Conservation (phyloP, 2,888 invertebrate species). For the Ormyrus nitidulus region DNA sequence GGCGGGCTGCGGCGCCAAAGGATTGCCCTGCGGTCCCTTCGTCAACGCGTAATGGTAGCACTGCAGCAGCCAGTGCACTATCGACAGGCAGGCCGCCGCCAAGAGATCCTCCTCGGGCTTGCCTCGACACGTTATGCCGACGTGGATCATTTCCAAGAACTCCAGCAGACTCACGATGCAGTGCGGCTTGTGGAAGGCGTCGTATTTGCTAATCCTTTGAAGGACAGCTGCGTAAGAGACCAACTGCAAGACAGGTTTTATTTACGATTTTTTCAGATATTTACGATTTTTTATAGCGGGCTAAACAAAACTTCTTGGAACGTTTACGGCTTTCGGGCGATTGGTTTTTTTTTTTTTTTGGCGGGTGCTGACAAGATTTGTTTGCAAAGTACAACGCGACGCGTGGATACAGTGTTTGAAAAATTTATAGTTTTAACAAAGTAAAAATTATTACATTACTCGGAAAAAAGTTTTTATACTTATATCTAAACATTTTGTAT, state of each 20-base stretch:
- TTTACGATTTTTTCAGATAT: constrained; percentile 17
- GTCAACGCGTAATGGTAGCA: constrained; percentile 80
- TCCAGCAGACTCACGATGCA: constrained; percentile 92
- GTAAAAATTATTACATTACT: too few species aligned
- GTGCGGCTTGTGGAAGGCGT: constrained; percentile 90
- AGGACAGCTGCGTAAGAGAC: constrained; percentile 94
- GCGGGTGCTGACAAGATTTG: too few species aligned
- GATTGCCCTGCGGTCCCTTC: constrained; percentile 69
- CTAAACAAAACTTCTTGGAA: too few species aligned
- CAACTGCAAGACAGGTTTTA: constrained; percentile 75
- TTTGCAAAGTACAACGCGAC: too few species aligned
- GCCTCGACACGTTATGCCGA: constrained; percentile 82
- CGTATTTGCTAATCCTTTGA: constrained; percentile 91
- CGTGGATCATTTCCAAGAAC: constrained; percentile 84
- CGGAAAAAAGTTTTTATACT: too few species aligned
- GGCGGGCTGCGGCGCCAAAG: constrained; percentile 76
- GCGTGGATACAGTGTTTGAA: too few species aligned
- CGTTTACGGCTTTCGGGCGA: too few species aligned
- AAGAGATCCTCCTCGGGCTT: constrained; percentile 92
- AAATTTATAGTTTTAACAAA: too few species aligned
- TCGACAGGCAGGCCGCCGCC: constrained; percentile 88
- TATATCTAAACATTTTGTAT: too few species aligned
- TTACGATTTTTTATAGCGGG: background rate
- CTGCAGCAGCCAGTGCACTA: constrained; percentile 88
- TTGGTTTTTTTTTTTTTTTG: too few species aligned